Evolutionary conservation across 2,797 vertebrate genomes (phyloP), one percentile per base, ranked within the genome.

Genomic region (Aeoliscus strigatus): DNA sequence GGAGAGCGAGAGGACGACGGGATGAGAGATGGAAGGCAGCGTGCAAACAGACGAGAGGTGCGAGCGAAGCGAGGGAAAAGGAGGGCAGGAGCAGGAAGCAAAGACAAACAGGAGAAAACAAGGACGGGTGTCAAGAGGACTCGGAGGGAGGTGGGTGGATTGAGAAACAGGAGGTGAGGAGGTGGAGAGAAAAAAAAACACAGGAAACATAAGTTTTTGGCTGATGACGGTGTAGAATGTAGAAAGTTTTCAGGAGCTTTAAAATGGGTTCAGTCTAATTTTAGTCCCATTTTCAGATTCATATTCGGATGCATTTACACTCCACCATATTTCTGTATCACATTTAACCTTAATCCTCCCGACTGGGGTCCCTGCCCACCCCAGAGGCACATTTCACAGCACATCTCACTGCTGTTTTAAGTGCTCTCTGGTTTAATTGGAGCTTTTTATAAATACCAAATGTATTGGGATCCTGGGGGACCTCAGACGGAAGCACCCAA

Each of bases 1-100:
- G 47, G 34, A 53, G 42, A 63, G 34, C 56, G 42, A 63, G 53
- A 60, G 65, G 53, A 62, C 51, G 66, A 46, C 39, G 53, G 57
- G 46, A 50, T 54, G 55, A 53, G 37, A 53, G 39, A 45, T 26
- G 27, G 60, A 54, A 10, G 24, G 36, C 28, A 17, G 45, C 37
- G 44, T 27, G 14, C 44, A 44, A 50, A 43, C 23, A 50, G 62
- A 61, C 34, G 39, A 31, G 39, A 42, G 24, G 33, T 38, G 43
- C 32, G 43, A 48, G 29, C 3, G 15, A 33, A n/a, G n/a, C n/a
- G n/a, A n/a, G n/a, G n/a, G n/a, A 11, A 12, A 18, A 27, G 4
- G 31, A 32, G 5, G 17, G 11, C 25, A 18, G 26, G 29, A 35
- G 11, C 2, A 1, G 23, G 14, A 43, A 10, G 33, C 14, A 14